Evolutionary conservation across 2,113 vertebrate species (phyloP), one percentile per base, ranked within the genome.

Genomic region (Nerophis lumbriciformis): DNA sequence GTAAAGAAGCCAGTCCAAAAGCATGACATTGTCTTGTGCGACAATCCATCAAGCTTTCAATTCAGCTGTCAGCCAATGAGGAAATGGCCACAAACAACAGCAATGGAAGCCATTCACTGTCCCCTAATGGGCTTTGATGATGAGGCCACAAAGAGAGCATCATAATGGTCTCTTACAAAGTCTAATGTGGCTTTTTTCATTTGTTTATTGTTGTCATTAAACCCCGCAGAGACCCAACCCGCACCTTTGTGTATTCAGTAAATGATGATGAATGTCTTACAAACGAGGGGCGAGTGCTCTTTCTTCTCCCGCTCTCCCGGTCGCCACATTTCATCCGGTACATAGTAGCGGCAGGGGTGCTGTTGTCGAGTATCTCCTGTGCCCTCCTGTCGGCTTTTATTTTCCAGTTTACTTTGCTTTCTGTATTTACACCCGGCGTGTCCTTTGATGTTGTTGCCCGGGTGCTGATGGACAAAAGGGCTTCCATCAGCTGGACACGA

Each of bases 371-470:
- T 90, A 83, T 90, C 87, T 88, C 76, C 68, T 88, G 81, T 90
- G 87, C 88, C 88, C 89, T 90, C 86, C 13, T 82, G 89, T 82
- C 70, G 85, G 84, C 73, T 87, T 28, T 88, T 85, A 78, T 84
- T 91, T 86, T 77, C 80, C 61, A 59, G 71, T 79, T 82, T 81
- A 66, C 79, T 83, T 86, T 79, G 78, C 84, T 87, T 86, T 85
- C 76, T 67, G 67, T 79, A 84, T 88, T 83, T 83, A 77, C 91
- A 87, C 85, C 88, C 87, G 76, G 77, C 62, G 71, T 16, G 75
- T 74, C 84, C 93, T 95, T 95, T 95, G 93, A 95, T 91, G 94
- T 93, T 87, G 90, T 91, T 94, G 92, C 93, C 93, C 87, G 89
- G 92, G 90, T 83, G 83, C 79, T 84, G 81, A 80, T 78, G 87